A percentile compares a stretch with the other conserved stretches of the same genome.
These are phyloP conservation scores for Lemur catta DNA, from an alignment of 2,797 vertebrate genomes.

Conservation along the genomic window DNA sequence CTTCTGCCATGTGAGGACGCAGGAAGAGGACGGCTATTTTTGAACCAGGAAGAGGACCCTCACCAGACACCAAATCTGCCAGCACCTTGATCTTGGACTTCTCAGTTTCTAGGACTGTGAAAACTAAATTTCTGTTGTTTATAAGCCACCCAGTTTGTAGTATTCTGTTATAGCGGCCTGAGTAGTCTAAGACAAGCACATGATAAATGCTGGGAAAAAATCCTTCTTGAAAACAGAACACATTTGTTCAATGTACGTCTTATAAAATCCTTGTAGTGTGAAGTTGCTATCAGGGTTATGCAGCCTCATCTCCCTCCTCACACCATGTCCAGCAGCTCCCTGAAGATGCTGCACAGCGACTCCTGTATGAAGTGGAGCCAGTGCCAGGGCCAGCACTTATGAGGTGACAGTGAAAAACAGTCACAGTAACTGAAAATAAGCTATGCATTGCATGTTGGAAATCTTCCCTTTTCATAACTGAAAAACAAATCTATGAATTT, in stretches of 20 bases:
- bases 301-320: not conserved
- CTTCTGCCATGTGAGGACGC: not conserved
- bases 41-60: not conserved
- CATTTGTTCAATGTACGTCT: not conserved
- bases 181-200: not conserved
- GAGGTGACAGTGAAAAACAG: constrained; percentile 86
- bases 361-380: constrained; percentile 85
- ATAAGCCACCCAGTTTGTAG: not conserved
- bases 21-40: not conserved
- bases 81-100: not conserved
- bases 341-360: constrained; percentile 84
- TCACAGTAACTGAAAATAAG: constrained; percentile 86
- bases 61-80: not conserved
- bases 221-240: not conserved
- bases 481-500: constrained; percentile 89
- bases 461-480: constrained; percentile 89
- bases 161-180: not conserved
- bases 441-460: constrained; percentile 86
- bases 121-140: not conserved
- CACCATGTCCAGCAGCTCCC: not conserved
- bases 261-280: not conserved
- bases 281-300: not conserved
- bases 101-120: not conserved
- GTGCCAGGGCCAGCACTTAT: constrained; percentile 88
- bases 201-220: not conserved